Evolutionary conservation across 2,888 invertebrate genomes (phyloP).

Genomic region (Phalera bucephala): DNA sequence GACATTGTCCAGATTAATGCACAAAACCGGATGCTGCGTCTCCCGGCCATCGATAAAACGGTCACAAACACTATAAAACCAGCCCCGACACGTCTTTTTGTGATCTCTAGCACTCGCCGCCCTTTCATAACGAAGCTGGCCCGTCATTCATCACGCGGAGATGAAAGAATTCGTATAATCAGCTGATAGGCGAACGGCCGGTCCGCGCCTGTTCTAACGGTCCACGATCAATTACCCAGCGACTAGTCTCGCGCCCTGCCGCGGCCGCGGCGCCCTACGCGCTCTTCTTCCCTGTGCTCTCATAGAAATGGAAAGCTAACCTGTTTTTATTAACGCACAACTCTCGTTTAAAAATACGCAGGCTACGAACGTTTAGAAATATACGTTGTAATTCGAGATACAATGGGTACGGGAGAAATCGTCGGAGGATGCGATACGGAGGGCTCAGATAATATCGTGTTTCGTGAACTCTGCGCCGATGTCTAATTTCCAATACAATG

Average conservation of each 20-base stretch:
- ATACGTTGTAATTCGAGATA: slow-evolving; percentile 49
- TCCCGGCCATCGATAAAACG: slow-evolving; percentile 70
- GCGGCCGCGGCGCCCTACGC: slow-evolving; percentile 47
- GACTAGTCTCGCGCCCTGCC: slow-evolving; percentile 44
- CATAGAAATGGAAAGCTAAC: slow-evolving; percentile 76
- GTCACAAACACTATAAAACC: slow-evolving; percentile 67
- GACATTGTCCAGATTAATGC: slow-evolving; percentile 73
- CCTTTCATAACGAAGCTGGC: slow-evolving; percentile 52
- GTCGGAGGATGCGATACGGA: slow-evolving; percentile 60
- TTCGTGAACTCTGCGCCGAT: slow-evolving; percentile 74
- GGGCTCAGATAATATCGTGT: slow-evolving; percentile 74
- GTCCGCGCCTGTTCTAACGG: slow-evolving; percentile 56
- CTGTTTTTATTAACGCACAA: slow-evolving; percentile 60
- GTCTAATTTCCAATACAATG: slow-evolving; percentile 82
- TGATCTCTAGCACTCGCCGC: slow-evolving; percentile 62
- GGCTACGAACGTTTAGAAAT: slow-evolving; percentile 42
- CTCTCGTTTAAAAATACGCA: slow-evolving; percentile 30
- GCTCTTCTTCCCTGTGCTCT: slow-evolving; percentile 52
- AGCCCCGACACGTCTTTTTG: slow-evolving; percentile 67
- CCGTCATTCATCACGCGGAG: slow-evolving; percentile 66
- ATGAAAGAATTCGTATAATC: slow-evolving; percentile 70
- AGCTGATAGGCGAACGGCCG: slow-evolving; percentile 58
- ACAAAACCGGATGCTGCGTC: slow-evolving; percentile 79
- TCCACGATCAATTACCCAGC: slow-evolving; percentile 69
- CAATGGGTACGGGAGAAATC: slow-evolving; percentile 57